Evolutionary conservation across 2,797 vertebrate species (phyloP), one percentile per base, ranked within the genome.

Genomic region (Carduelis carduelis): DNA sequence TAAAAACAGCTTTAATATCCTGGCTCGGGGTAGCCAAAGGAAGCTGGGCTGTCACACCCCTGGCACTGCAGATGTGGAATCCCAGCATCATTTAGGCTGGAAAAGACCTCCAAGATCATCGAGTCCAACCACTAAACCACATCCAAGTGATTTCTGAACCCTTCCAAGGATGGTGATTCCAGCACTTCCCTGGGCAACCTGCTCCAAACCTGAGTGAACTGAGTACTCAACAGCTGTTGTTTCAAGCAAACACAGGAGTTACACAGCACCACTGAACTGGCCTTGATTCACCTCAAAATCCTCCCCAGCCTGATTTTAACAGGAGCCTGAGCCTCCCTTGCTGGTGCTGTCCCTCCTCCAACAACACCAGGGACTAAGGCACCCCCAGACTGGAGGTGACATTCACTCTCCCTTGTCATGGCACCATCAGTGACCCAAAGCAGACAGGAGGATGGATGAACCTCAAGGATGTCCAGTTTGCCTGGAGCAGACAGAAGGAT

Each of bases 71-170:
- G 32, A 4, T 23, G 21, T 0, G 6, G 20, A 39, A 12, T 13
- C 39, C 9, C 39, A 52, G 53, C 46, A 18, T 26, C 12, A 6
- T 14, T 50, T 11, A 12, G 52, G 37, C 14, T 72, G 52, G 28
- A 24, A 65, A 39, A 34, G 17, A 21, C 4, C n/a, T 39, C 39
- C 3, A 0, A 27, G 47, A 4, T 22, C n/a, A 12, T 4, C 0
- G 7, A 53, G 6, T 28, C 44, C 66, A 24, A 6, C 28, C 47
- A 28, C n/a, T n/a, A 24, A 88, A 23, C 30, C 30, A 5, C 0
- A 26, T 30, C 60, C 46, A 9, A 0, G 0, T 0, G 24, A 4
- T 6, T 27, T 27, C 13, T 32, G 46, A 19, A 2, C n/a, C 12
- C 2, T 50, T 21, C 37, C 59, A 26, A 34, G 37, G 68, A 8